Evolutionary conservation across 2,888 invertebrate species (phyloP).

Genomic region (Leistus spinibarbis): DNA sequence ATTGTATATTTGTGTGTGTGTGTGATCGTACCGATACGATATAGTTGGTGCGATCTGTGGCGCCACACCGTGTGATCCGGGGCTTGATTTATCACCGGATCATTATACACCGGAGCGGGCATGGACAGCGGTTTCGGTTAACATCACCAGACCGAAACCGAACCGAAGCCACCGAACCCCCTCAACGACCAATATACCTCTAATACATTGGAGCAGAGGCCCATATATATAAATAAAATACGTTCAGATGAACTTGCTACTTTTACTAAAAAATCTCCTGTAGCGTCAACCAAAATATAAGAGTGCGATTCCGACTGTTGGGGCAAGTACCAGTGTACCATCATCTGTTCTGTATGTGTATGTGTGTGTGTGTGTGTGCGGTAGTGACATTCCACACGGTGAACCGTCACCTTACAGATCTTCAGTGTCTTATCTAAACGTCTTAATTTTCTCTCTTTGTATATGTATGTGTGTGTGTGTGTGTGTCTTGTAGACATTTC

Average conservation of each 20-base stretch:
- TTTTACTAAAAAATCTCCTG: background rate
- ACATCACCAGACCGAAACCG: background rate
- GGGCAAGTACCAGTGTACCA: background rate
- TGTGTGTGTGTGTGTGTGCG: background rate
- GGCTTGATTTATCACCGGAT: conserved; percentile 6
- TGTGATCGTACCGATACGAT: background rate
- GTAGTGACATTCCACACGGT: background rate
- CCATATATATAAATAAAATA: background rate
- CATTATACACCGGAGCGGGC: background rate
- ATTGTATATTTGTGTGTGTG: background rate
- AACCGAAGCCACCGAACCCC: background rate
- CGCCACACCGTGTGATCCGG: conserved; percentile 11
- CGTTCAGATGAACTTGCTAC: background rate
- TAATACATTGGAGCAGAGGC: background rate
- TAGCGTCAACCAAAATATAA: background rate
- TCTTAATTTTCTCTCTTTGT: conserved; percentile 13
- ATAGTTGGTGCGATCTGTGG: background rate
- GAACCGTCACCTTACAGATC: conserved; percentile 2
- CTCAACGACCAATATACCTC: background rate
- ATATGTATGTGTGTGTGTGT: background rate
- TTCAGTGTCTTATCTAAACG: conserved; percentile 17
- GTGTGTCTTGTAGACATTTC: too few species aligned
- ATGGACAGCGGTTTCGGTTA: background rate
- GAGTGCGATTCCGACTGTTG: too few species aligned
- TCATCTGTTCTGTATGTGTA: background rate